Evolutionary conservation across 2,797 vertebrate genomes (phyloP).

Genomic region (Carapus acus): DNA sequence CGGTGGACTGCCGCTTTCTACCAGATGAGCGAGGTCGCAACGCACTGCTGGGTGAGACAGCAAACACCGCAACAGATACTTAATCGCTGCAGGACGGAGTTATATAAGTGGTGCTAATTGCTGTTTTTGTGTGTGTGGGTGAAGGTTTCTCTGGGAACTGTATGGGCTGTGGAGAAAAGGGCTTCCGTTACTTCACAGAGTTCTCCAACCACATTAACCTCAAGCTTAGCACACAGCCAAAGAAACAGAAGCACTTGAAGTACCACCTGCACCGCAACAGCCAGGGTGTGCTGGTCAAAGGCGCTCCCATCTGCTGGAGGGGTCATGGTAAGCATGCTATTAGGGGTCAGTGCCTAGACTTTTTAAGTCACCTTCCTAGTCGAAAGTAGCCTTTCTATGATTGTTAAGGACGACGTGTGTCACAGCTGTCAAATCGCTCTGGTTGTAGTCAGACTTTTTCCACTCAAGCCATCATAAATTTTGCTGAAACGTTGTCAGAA

Average conservation of each 20-base stretch:
- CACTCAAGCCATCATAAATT: too few species aligned
- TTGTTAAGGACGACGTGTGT: too few species aligned
- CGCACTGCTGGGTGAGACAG: conserved; percentile 86
- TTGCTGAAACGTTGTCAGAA: too few species aligned
- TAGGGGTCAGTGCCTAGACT: not conserved
- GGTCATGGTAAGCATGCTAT: conserved; percentile 77
- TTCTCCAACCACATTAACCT: conserved; percentile 98
- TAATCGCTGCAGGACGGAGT: too few species aligned
- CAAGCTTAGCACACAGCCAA: conserved; percentile 92
- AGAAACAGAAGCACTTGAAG: conserved; percentile 99
- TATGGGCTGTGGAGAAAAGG: conserved; percentile 93
- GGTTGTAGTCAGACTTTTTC: too few species aligned
- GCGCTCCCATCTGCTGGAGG: conserved; percentile 90
- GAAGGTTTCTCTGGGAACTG: conserved; percentile 95
- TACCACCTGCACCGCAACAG: conserved; percentile 85
- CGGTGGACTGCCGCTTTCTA: conserved; percentile 90
- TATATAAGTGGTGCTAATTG: too few species aligned
- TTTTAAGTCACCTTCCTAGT: too few species aligned
- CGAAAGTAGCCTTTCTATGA: too few species aligned
- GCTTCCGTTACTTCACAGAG: conserved; percentile 97
- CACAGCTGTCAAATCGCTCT: too few species aligned
- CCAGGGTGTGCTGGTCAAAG: conserved; percentile 85
- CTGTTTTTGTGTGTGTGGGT: not conserved
- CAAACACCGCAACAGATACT: conserved; percentile 9
- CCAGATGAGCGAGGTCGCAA: conserved; percentile 89